Evolutionary conservation across 2,888 invertebrate species (phyloP).

Genomic region (Macrophya annulata): DNA sequence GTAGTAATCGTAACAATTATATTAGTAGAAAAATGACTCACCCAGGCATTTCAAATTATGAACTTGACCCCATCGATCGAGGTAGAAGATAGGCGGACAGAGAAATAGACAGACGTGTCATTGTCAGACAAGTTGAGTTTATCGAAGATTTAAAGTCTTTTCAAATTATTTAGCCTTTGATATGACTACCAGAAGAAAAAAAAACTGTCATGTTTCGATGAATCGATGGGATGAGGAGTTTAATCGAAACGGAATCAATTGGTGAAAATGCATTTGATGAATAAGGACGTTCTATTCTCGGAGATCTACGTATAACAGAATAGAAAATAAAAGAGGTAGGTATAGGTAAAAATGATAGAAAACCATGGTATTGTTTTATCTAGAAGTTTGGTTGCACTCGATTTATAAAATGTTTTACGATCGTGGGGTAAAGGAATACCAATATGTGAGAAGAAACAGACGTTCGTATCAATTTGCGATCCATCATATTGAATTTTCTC

Average conservation of each 20-base stretch:
- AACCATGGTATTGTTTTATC: not conserved
- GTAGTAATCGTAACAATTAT: not conserved
- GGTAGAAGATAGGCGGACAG: not conserved
- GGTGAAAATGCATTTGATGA: not conserved
- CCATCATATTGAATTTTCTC: conserved; percentile 26
- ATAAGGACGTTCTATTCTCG: not conserved
- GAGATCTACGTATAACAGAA: not conserved
- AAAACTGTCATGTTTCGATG: not conserved
- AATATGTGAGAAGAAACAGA: conserved; percentile 14
- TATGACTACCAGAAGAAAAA: not conserved
- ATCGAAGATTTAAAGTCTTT: not conserved
- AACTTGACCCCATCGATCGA: not conserved
- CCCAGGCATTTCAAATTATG: not conserved
- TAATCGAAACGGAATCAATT: not conserved
- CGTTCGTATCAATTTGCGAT: conserved; percentile 18
- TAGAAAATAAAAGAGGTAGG: not conserved
- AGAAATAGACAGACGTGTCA: not conserved
- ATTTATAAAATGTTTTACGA: not conserved
- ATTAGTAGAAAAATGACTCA: not conserved
- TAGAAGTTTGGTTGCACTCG: not conserved
- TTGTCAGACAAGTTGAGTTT: not conserved
- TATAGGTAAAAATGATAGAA: not conserved
- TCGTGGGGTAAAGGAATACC: not conserved
- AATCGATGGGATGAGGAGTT: not conserved
- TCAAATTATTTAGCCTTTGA: not conserved